Base-by-base conservation (phyloP, 1,140 invertebrate genomes). In the Drosophila ercepeae region DNA sequence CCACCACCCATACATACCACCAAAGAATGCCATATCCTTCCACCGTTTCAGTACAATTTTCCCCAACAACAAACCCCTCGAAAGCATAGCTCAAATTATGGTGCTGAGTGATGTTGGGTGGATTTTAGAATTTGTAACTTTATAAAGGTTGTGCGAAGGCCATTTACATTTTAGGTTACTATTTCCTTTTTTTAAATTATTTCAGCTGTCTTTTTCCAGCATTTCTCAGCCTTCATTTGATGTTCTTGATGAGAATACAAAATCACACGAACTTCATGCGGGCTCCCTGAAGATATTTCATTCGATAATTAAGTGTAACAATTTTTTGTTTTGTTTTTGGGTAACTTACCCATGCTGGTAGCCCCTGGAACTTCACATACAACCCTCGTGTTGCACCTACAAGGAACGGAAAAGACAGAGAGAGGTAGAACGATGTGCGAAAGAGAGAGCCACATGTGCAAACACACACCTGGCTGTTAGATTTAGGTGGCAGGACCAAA, bases 1-100 rank as follows among this genome's bases (percentile, higher is more conserved):
- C 79, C 79, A 86, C 71, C 81, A 84, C 54, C 82, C 65, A 72
- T 78, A 86, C 71, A 83, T 50, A 52, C 68, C 69, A 34, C 68
- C 54, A 34, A 51, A 59, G 68, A 71, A 71, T 71, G 69, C 49
- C 65, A 51, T 71, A 71, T 71, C 63, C 63, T 67, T 65, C 63
- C 63, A 32, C 57, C 50, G 16, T 25, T 42, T 42, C 39, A 42
- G n/a, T 42, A 16, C 29, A 14, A 21, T 14, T 13, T 39, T 7
- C 42, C 27, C 18, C 19, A 1, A 14, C 51, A 11, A 11, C 39
- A 9, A 4, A 19, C 21, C 21, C 41, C 42, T 14, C 18, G 29
- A 36, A 51, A 70, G 29, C 67, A 70, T 51, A 25, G 59, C 63
- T 65, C 45, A 32, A 51, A 44, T 42, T 14, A 51, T 67, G 60